phyloP scores from a whole-genome alignment of 2,888 invertebrate species.

The Latrodectus hesperus region DNA sequence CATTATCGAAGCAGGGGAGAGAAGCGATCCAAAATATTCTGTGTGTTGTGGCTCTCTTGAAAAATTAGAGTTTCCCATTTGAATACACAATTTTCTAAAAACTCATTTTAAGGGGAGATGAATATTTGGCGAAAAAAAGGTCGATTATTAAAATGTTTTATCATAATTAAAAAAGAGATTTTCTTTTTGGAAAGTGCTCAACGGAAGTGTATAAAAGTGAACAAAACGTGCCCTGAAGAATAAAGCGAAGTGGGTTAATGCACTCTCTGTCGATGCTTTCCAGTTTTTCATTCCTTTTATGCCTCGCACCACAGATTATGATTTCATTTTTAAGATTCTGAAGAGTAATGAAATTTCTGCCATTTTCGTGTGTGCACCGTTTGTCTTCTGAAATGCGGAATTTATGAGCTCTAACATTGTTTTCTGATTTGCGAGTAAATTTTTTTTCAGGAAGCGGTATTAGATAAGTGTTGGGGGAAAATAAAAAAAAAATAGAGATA shows the following conservation, averaged over 20 bases:
- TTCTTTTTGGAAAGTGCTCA: background rate
- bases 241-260: background rate
- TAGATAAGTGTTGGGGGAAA: too few relatives aligned
- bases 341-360: too few relatives aligned
- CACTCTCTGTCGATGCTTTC: background rate
- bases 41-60: background rate
- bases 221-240: background rate
- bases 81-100: conserved; percentile 65
- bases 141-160: conserved; percentile 59
- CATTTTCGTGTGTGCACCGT: too few relatives aligned
- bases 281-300: too few relatives aligned
- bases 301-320: too few relatives aligned
- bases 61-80: conserved; percentile 46
- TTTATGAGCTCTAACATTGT: too few relatives aligned
- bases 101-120: conserved; percentile 28
- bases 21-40: conserved; percentile 42
- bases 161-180: conserved; percentile 39
- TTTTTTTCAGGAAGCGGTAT: too few relatives aligned
- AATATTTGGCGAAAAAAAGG: conserved; percentile 15
- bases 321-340: too few relatives aligned
- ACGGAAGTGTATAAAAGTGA: background rate
- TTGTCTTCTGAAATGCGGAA: too few relatives aligned
- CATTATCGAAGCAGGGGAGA: conserved; percentile 31
- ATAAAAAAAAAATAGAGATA: too few relatives aligned
- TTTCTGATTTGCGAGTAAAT: too few relatives aligned